Evolutionary conservation across 2,888 invertebrate species (phyloP), one percentile per base, ranked within the genome.

Genomic region (Andricus curvator): DNA sequence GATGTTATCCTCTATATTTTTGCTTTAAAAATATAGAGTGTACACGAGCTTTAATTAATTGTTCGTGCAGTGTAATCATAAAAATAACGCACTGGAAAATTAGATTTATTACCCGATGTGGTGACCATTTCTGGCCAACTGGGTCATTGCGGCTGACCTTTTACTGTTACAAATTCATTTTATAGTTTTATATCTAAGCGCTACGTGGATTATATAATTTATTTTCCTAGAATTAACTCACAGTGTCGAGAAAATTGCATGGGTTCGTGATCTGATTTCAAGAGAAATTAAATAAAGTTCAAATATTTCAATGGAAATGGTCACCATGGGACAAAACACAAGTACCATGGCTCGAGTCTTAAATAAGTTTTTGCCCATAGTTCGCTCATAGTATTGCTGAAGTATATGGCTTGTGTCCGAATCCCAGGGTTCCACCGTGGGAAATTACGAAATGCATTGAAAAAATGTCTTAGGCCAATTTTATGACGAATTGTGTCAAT

Each of bases 61-160:
- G 74, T 56, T 33, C 74, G 56, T 74, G 74, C 33, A 74, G 56
- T 56, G 33, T 13, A 56, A 56, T 74, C 15, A 74, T 74, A 74
- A 74, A 56, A 48, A 68, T n/a, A 56, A 56, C 15, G n/a, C 25
- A 6, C 6, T 29, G 51, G 20, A 9, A 33, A 56, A 33, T 74
- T 33, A n/a, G 37, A 74, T 74, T 56, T 37, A n/a, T 74, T 29
- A n/a, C 37, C 51, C 33, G 74, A 56, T 56, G 56, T 51, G 29
- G 48, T 48, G 74, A 74, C 33, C 56, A 33, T 56, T 56, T 51
- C 33, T 37, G 13, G 33, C 56, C 25, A 74, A 56, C 51, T 56
- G n/a, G 74, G 29, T 13, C 33, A 56, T 51, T 29, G 70, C 13
- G 20, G 33, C n/a, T 56, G 56, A 51, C 56, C 56, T 74, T 56